Evolutionary conservation across 2,888 invertebrate genomes (phyloP), one percentile per base, ranked within the genome.

Genomic region (Tinea semifulvella): DNA sequence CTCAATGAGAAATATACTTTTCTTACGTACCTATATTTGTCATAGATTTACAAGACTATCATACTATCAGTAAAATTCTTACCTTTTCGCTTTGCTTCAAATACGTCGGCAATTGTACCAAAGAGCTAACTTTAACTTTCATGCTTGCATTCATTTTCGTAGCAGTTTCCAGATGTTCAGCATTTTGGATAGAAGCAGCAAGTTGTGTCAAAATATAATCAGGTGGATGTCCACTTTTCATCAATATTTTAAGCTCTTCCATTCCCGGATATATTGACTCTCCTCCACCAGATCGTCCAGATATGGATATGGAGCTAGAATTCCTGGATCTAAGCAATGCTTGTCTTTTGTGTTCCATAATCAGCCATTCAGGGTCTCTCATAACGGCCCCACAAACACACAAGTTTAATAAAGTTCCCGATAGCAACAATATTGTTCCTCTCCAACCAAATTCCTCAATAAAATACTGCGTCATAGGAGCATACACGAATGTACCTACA

Each of bases 291-390:
- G 81, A 75, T 2, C 77, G 70, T 42, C 76, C 79, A 1, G 73
- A 73, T 28, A 83, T 68, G 0, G 85, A 84, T 13, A 63, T 67
- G 4, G 74, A 76, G 53, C 77, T 82, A 1, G 85, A 84, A 42
- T 77, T 70, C 49, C 75, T 79, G 0, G 69, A 72, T 46, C 79
- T 67, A 56, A 59, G 65, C 5, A 61, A 48, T 8, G 50, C 46
- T 43, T 74, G 83, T 59, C 79, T 84, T 55, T 84, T 83, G 54
- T 89, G 88, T 54, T 88, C 88, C 42, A 77, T 53, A 6, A 73
- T 82, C 83, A 87, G 86, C 94, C 94, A 94, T 53, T 93, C 91
- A 1, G 95, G 91, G 63, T 95, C 94, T 42, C 91, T 83, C 92
- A 96, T 94, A 0, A 94, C 82, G 17, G 90, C 86, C 0, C 94